Evolutionary conservation across 2,888 invertebrate species (phyloP).

Genomic region (Noctuana brunneofusca): DNA sequence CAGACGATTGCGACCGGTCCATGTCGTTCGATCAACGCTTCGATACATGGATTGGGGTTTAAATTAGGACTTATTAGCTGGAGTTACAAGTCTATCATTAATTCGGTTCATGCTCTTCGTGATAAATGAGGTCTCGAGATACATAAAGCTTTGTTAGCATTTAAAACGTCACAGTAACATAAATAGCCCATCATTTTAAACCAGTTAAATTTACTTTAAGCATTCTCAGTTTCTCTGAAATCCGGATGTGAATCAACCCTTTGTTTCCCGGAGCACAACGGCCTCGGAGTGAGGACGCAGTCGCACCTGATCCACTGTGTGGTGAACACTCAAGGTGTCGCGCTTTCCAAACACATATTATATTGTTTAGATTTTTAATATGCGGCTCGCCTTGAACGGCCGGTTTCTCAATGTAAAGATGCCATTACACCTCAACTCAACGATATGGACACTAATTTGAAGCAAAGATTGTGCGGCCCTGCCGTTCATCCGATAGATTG

Average conservation of each 20-base stretch:
- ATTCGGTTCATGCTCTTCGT: neutral
- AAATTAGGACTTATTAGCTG: conserved; percentile 33
- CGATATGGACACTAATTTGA: conserved; percentile 59
- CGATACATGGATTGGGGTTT: conserved; percentile 39
- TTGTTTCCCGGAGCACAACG: conserved; percentile 64
- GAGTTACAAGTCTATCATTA: neutral
- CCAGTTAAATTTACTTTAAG: conserved; percentile 8
- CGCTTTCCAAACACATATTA: conserved; percentile 68
- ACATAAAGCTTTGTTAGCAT: neutral
- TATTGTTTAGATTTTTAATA: conserved; percentile 70
- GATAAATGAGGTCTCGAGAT: neutral
- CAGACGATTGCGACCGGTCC: conserved; percentile 45
- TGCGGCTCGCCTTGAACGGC: conserved; percentile 69
- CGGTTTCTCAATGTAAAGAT: conserved; percentile 68
- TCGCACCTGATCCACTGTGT: conserved; percentile 40
- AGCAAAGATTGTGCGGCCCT: conserved; percentile 46
- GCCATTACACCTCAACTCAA: conserved; percentile 58
- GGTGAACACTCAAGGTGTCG: conserved; percentile 53
- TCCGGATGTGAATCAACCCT: conserved; percentile 77
- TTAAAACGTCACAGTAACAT: neutral
- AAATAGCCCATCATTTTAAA: neutral
- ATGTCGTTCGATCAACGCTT: conserved; percentile 46
- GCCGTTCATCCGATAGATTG: conserved; percentile 45
- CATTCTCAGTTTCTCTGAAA: conserved; percentile 45
- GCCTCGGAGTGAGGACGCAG: conserved; percentile 53